phyloP scores from a whole-genome alignment of 2,797 vertebrate genomes.

The Pachyuromys duprasi region DNA sequence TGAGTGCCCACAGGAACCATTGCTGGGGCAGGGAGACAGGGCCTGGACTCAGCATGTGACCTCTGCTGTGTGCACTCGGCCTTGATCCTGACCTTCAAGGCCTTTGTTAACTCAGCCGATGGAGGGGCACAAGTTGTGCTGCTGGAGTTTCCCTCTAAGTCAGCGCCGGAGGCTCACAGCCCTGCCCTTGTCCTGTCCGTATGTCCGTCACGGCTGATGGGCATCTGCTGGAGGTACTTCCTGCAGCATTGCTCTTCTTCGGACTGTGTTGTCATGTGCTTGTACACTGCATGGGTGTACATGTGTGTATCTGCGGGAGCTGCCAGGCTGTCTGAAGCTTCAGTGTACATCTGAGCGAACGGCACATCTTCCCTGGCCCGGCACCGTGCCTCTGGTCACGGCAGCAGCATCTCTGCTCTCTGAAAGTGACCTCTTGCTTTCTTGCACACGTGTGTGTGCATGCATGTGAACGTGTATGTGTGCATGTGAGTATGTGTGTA shows the following conservation, averaged over 20 bases:
- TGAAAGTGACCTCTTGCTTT: background rate
- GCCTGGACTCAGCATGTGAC: background rate
- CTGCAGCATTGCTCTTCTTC: background rate
- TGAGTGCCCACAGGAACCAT: background rate
- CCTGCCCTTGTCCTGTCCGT: accelerated
- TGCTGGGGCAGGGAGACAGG: background rate
- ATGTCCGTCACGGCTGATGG: background rate
- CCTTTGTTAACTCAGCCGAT: background rate
- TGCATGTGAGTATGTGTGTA: background rate
- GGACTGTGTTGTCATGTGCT: background rate
- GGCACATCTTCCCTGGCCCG: background rate
- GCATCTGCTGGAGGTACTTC: background rate
- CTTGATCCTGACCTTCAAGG: background rate
- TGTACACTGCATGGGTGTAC: background rate
- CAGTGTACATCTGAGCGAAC: background rate
- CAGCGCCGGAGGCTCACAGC: background rate
- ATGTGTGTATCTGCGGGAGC: background rate
- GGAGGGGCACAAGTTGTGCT: accelerated
- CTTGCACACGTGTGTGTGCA: background rate
- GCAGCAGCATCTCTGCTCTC: background rate
- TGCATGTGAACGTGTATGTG: background rate
- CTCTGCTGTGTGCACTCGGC: background rate
- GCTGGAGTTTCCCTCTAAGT: background rate
- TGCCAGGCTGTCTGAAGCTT: background rate
- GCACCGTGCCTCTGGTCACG: background rate